These are phyloP conservation scores for Nematolebias whitei DNA, from an alignment of 2,113 vertebrate species.

Conservation along the genomic window DNA sequence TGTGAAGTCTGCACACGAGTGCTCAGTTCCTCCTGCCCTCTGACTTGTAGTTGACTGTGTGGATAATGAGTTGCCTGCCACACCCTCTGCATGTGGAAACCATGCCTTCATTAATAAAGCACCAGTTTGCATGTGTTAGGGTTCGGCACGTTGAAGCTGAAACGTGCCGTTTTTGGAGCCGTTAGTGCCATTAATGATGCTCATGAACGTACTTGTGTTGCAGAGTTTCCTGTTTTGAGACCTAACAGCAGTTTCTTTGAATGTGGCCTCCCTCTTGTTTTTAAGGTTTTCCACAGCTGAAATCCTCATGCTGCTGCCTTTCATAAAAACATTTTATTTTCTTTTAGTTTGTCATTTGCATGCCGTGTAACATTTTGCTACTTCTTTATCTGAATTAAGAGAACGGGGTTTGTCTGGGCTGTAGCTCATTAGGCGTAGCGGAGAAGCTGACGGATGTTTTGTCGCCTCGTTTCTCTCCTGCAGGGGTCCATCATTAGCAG, in stretches of 20 bases:
- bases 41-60: constrained; percentile 67
- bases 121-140: constrained; percentile 76
- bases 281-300: constrained; percentile 22
- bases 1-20: constrained; percentile 53
- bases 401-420: constrained; percentile 26
- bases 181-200: constrained; percentile 26
- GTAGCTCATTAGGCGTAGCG: constrained; percentile 17
- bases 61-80: constrained; percentile 71
- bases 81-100: constrained; percentile 77
- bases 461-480: constrained; percentile 68
- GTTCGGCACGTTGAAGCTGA: constrained; percentile 47
- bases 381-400: constrained; percentile 60
- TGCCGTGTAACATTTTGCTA: constrained; percentile 76
- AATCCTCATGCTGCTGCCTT: constrained; percentile 58
- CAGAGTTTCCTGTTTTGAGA: constrained; percentile 40
- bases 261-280: constrained; percentile 41
- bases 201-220: constrained; percentile 23
- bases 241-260: constrained; percentile 25
- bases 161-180: constrained; percentile 25
- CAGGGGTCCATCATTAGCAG: constrained; percentile 99
- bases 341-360: constrained; percentile 77
- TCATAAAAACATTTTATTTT: constrained; percentile 47
- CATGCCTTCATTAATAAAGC: constrained; percentile 64
- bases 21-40: constrained; percentile 55
- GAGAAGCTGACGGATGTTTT: constrained; percentile 34